Conservation (phyloP, 2,113 vertebrate species). For the Dryoscopus gambensis region DNA sequence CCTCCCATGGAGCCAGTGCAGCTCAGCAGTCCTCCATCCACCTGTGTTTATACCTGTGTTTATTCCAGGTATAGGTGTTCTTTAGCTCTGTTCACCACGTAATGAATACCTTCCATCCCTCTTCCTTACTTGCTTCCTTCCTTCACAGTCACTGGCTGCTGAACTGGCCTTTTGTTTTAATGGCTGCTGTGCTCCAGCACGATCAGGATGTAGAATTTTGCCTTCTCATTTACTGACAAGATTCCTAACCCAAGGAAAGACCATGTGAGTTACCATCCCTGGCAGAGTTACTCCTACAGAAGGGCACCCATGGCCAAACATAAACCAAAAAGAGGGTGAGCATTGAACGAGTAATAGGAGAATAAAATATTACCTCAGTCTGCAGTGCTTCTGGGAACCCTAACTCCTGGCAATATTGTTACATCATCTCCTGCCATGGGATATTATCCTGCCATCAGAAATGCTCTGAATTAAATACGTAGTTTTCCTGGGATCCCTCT, state of each 20-base stretch:
- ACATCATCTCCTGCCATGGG: constrained; percentile 13
- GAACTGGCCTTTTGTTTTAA: neutral
- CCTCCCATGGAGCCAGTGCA: neutral
- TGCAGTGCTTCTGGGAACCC: neutral
- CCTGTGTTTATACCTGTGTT: neutral
- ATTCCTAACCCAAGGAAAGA: neutral
- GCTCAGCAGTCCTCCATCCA: neutral
- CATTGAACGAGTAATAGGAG: neutral
- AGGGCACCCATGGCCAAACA: neutral
- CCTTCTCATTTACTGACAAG: neutral
- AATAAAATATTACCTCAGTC: constrained; percentile 17
- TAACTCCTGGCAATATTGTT: constrained; percentile 2
- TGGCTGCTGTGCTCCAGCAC: neutral
- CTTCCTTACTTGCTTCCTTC: neutral
- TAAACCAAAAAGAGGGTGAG: neutral
- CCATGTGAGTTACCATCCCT: neutral
- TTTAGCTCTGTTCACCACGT: neutral
- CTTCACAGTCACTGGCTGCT: neutral
- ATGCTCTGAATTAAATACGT: constrained; percentile 9
- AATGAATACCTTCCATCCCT: neutral
- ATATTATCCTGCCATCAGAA: constrained; percentile 24
- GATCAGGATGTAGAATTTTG: neutral
- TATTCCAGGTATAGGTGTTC: neutral
- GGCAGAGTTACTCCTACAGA: neutral
- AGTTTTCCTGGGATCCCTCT: constrained; percentile 24